phyloP scores from a whole-genome alignment of 2,113 vertebrate genomes.

The Salminus brasiliensis region DNA sequence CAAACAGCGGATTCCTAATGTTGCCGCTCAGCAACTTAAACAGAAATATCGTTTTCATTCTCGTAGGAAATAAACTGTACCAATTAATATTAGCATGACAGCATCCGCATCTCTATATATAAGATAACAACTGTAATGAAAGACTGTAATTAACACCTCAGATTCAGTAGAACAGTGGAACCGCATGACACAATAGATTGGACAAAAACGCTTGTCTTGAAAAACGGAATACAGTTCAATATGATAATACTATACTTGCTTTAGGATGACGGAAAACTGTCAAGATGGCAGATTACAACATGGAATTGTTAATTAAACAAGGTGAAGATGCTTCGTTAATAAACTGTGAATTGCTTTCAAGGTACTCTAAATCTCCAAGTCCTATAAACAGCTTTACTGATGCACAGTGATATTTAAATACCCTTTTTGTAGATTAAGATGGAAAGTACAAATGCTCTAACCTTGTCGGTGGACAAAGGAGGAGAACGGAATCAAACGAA shows the following conservation, averaged over 20 bases:
- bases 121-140: neutral
- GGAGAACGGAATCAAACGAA: constrained; percentile 11
- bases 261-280: neutral
- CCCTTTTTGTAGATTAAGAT: constrained; percentile 12
- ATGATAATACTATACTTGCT: constrained; percentile 13
- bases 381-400: constrained; percentile 34
- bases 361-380: constrained; percentile 16
- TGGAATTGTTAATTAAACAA: constrained; percentile 3
- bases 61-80: neutral
- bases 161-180: neutral
- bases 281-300: constrained; percentile 16
- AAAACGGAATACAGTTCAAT: neutral
- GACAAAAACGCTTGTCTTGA: too few relatives aligned
- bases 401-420: constrained; percentile 46
- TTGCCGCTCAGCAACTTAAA: constrained; percentile 1
- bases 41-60: neutral
- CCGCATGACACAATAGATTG: neutral
- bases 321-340: constrained; percentile 1
- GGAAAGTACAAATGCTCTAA: neutral
- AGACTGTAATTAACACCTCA: neutral
- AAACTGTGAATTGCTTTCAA: constrained; percentile 22
- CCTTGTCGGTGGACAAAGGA: constrained; percentile 1
- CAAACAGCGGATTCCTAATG: neutral
- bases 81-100: neutral
- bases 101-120: neutral